phyloP scores from a whole-genome alignment of 1,140 invertebrate genomes.

The Harpegnathos saltator region DNA sequence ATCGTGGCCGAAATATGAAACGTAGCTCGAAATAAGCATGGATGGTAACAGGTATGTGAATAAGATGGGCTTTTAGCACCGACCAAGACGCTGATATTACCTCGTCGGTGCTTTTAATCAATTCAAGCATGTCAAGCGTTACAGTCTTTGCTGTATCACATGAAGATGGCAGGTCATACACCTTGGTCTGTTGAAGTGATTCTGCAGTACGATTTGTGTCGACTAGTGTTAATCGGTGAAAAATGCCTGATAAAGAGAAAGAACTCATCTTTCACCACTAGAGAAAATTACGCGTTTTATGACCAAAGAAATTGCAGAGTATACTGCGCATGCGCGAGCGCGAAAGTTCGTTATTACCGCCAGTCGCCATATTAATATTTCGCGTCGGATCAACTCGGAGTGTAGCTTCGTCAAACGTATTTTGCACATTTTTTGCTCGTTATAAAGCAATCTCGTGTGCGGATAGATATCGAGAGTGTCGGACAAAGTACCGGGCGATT shows the following conservation, averaged over 20 bases:
- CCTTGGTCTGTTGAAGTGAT: neutral
- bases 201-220: too few species aligned
- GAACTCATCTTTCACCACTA: neutral
- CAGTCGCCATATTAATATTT: neutral
- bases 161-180: neutral
- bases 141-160: neutral
- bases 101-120: too few species aligned
- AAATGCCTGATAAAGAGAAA: neutral
- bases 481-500: constrained; percentile 2
- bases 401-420: neutral
- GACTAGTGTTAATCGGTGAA: neutral
- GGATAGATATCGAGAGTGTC: constrained; percentile 2
- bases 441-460: neutral
- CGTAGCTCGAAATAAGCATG: too few species aligned
- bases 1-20: too few species aligned
- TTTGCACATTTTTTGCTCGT: neutral
- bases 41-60: too few species aligned
- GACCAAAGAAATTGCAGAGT: neutral
- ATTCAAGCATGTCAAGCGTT: neutral
- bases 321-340: neutral
- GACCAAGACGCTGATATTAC: too few species aligned
- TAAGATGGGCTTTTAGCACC: too few species aligned
- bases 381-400: too few species aligned
- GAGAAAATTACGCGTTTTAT: neutral
- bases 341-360: neutral